Base-by-base conservation (phyloP, 1,140 invertebrate species). In the Choristoneura fumiferana region DNA sequence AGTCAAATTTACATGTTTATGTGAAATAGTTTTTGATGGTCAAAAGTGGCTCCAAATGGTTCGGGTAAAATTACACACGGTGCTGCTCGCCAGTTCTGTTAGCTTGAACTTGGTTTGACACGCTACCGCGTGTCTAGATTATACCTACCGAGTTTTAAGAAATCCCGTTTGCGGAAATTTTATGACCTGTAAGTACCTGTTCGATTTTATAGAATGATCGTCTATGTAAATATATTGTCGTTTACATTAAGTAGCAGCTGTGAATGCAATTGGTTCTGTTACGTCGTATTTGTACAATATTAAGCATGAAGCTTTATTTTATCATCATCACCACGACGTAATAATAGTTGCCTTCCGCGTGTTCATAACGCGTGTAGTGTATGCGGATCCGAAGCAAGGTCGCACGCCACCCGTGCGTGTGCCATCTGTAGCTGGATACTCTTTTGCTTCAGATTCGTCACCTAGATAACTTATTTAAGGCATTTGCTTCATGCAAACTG, bases 351-450 rank as follows among this genome's bases (percentile, higher is more conserved):
- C 40, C 58, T 72, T 69, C 67, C 65, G 67, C 57, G 60, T 73
- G 57, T 40, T 57, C 56, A 54, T 55, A 40, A 58, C 60, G 70
- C 33, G 18, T 62, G 57, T 61, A 37, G 64, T 58, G 70, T 33
- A 35, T 60, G 57, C 62, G 58, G 52, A 73, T 69, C 56, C 49
- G 52, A 52, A 60, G 54, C 69, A 75, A 75, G 72, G 72, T 69
- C 69, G n/a, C 63, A 73, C 67, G 69, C 66, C 54, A 13, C 9
- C 57, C 37, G 18, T 38, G 63, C 67, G 67, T 72, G 66, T 15
- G 22, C 40, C 40, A 45, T 45, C 40, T 18, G 22, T 29, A 2
- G 22, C 22, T 12, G 17, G 17, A 45, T 17, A 22, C 40, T 45
- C 18, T 45, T 9, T 18, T 9, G 10, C 15, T 18, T 9, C 40